A percentile compares a stretch with the other conserved stretches of the same genome.
These are phyloP conservation scores for Bradypodion pumilum DNA, from an alignment of 2,797 vertebrate species.

Conservation along the genomic window DNA sequence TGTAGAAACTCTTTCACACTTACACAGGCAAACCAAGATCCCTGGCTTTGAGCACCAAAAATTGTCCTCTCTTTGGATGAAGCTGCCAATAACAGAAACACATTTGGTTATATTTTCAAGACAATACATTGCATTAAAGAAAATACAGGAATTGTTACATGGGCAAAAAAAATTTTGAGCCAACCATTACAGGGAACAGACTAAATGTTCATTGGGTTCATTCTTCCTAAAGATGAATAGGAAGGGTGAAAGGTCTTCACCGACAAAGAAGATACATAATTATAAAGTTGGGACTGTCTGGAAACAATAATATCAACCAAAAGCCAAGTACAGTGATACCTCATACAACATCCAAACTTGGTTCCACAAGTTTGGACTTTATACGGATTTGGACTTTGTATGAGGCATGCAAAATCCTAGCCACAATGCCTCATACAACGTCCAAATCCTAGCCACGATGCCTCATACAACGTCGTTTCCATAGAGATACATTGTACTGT, in stretches of 20 bases:
- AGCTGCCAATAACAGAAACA: constrained; percentile 75
- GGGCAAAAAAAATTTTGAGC: neutral
- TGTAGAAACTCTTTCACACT: constrained; percentile 61
- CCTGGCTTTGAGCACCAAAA: constrained; percentile 86
- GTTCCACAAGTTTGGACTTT: too few relatives aligned
- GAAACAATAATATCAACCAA: neutral
- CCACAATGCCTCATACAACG: too few relatives aligned
- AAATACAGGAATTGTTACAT: neutral
- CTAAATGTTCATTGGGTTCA: neutral
- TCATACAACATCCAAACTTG: too few relatives aligned
- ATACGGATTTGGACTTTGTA: too few relatives aligned
- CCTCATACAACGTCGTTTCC: too few relatives aligned
- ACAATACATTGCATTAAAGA: neutral
- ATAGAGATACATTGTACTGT: too few relatives aligned
- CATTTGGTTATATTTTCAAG: neutral
- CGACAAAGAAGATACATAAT: neutral
- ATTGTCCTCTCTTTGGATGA: constrained; percentile 89
- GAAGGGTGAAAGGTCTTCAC: neutral
- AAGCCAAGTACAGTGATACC: neutral
- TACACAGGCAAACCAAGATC: constrained; percentile 92
- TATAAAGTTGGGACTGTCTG: neutral
- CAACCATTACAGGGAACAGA: neutral
- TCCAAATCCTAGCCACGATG: too few relatives aligned
- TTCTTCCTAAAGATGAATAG: neutral
- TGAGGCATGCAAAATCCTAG: too few relatives aligned